Evolutionary conservation across 2,113 vertebrate genomes (phyloP).

Genomic region (Eublepharis macularius): DNA sequence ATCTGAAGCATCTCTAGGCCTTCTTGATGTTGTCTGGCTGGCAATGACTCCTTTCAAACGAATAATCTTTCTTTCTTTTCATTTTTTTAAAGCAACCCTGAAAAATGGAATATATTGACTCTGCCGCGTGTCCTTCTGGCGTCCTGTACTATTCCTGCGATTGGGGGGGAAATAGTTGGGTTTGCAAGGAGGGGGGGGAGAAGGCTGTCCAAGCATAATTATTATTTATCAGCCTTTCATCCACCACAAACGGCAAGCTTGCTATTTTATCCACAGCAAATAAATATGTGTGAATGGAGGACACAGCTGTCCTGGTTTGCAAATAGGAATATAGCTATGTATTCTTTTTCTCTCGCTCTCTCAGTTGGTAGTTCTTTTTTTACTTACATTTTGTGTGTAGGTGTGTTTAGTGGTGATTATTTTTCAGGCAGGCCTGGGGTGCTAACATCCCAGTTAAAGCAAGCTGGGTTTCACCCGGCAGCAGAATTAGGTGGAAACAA

Average conservation of each 20-base stretch:
- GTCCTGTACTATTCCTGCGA: slow-evolving; percentile 13
- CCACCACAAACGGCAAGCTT: neutral
- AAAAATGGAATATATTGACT: slow-evolving; percentile 15
- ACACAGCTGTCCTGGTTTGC: neutral
- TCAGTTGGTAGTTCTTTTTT: no score
- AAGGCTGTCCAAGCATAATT: neutral
- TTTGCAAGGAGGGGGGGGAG: neutral
- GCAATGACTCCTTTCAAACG: slow-evolving; percentile 10
- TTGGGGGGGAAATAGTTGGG: neutral
- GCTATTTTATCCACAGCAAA: slow-evolving; percentile 9
- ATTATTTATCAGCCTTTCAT: slow-evolving; percentile 14
- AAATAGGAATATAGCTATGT: neutral
- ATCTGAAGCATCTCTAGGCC: neutral
- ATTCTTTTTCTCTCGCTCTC: neutral
- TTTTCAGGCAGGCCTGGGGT: neutral
- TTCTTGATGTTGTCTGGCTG: neutral
- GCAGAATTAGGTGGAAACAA: no score
- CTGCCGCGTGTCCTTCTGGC: slow-evolving; percentile 1
- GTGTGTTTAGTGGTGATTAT: neutral
- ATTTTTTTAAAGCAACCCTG: neutral
- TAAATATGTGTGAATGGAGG: slow-evolving; percentile 8
- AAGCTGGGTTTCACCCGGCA: no score
- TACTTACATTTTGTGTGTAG: no score
- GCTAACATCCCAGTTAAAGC: neutral
- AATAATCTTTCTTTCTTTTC: neutral